Percentiles rank a stretch among this genome's conserved stretches.
Evolutionary conservation across 2,888 invertebrate species (phyloP).

Genomic region (Sinohyriopsis cumingii): DNA sequence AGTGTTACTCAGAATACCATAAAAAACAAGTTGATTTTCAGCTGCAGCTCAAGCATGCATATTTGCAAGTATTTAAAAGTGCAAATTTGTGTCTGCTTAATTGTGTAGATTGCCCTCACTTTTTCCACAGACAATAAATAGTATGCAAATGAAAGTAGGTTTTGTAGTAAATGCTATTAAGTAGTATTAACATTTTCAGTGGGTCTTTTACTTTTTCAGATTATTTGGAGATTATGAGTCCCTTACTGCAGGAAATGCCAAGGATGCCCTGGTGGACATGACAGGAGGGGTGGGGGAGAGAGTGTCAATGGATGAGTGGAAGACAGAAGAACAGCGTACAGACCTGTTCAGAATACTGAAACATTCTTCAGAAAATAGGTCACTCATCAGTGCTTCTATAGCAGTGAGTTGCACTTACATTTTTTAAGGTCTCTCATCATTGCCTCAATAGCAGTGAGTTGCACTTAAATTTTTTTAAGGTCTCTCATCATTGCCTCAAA

Average conservation of each 20-base stretch:
- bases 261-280: conserved; percentile 99
- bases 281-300: conserved; percentile 77
- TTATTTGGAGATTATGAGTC: conserved; percentile 87
- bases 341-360: conserved; percentile 67
- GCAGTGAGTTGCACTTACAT: conserved; percentile 72
- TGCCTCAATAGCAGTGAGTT: conserved; percentile 75
- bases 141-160: no score
- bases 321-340: conserved; percentile 47
- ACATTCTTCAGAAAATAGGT: conserved; percentile 74
- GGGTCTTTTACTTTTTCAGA: conserved; percentile 36
- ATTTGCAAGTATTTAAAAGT: no score
- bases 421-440: conserved; percentile 77
- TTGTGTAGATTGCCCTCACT: no score
- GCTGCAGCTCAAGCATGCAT: no score
- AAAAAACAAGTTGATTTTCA: no score
- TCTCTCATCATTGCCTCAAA: conserved; percentile 77
- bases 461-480: no score
- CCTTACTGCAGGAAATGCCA: conserved; percentile 95
- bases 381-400: conserved; percentile 77
- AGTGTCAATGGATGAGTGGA: conserved; percentile 60
- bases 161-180: no score
- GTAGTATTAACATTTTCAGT: no score
- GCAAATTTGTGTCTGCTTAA: no score
- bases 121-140: no score
- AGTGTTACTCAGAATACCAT: no score